Conservation (phyloP, 2,888 invertebrate species). For the Pogonocherus hispidulus region DNA sequence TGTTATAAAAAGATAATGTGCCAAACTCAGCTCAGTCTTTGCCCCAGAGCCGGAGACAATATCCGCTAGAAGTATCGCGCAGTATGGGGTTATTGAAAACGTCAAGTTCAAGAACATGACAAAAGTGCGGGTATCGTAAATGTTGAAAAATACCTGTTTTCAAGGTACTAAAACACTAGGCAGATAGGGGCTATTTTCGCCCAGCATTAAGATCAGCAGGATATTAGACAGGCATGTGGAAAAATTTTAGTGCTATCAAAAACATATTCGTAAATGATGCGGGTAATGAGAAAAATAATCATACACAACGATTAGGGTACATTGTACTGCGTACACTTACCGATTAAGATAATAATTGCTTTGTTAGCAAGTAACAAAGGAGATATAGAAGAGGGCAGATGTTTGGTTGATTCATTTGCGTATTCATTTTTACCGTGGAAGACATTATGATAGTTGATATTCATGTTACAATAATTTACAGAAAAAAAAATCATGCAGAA, state of each 20-base stretch:
- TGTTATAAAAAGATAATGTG: background rate
- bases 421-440: background rate
- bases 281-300: conserved; percentile 55
- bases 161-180: conserved; percentile 40
- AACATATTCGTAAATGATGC: conserved; percentile 53
- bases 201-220: conserved; percentile 22
- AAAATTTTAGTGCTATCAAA: conserved; percentile 54
- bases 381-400: conserved; percentile 42
- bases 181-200: conserved; percentile 37
- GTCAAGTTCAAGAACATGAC: conserved; percentile 47
- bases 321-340: conserved; percentile 45
- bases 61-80: conserved; percentile 30
- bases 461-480: no score
- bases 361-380: conserved; percentile 41
- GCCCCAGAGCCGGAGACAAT: conserved; percentile 17
- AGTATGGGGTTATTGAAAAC: conserved; percentile 38
- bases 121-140: conserved; percentile 37
- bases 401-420: conserved; percentile 28
- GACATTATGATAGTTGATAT: no score
- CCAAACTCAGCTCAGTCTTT: background rate
- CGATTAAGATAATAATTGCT: conserved; percentile 43
- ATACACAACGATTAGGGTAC: conserved; percentile 50
- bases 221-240: conserved; percentile 51
- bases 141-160: conserved; percentile 43
- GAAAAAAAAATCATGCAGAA: no score